Base-by-base conservation (phyloP, 2,797 vertebrate species). In the Craterocephalus amniculus region DNA sequence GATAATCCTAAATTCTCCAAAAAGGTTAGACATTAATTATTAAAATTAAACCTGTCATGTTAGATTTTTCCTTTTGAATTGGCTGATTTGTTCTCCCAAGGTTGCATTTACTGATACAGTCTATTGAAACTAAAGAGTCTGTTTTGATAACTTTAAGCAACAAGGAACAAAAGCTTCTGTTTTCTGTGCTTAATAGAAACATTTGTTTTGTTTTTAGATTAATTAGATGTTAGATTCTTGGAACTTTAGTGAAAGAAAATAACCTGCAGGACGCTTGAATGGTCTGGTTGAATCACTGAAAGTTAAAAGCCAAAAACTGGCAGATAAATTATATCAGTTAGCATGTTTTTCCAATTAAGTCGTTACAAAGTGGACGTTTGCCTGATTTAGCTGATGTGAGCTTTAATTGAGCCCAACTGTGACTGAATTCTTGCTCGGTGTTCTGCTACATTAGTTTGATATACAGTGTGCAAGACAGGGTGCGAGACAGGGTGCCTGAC, bases 1-100 rank as follows among this genome's bases (percentile, higher is more conserved):
- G 97, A 99, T 52, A 95, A 94, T 77, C 92, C 95, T 35, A 99
- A 99, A 79, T 95, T 99, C 87, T 99, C 97, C 65, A 99, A 99
- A 93, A 98, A 99, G 97, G 98, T 98, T 79, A 64, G 92, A 79
- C 0, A 0, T 16, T 24, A 11, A 3, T 35, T 3, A 54, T 3
- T 18, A 6, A 7, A 10, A 0, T 7, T 38, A 38, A 20, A 4
- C 12, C 38, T 55, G 14, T 18, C 3, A 0, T 31, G 6, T 36
- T 52, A 14, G 26, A 12, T 32, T 4, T 0, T 0, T 22, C 8
- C 18, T 66, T 65, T 12, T 18, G 32, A 22, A 13, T 26, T 14
- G 14, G 6, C 16, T 16, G 11, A 26, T 51, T 51, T 54, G 13
- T 2, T 27, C 6, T n/a, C 10, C 43, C 51, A 16, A 27, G 2